phyloP scores from a whole-genome alignment of 2,797 vertebrate species.

The Pseudochirops corinnae region DNA sequence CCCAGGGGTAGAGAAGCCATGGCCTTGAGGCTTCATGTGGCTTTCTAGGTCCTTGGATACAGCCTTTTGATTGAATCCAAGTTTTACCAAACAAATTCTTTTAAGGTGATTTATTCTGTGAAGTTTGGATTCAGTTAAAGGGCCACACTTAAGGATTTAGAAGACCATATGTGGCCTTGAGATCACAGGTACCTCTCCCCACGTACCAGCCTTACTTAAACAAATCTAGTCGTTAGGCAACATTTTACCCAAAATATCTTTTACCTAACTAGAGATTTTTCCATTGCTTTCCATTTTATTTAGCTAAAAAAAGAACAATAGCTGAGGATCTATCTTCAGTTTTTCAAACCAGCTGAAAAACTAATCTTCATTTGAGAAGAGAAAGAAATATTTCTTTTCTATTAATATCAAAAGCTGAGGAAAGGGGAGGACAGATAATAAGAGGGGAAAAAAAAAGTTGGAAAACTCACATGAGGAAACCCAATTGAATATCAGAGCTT shows the following conservation, averaged over 20 bases:
- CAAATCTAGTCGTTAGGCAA: too few relatives aligned
- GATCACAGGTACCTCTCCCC: too few relatives aligned
- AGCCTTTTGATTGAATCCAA: too few relatives aligned
- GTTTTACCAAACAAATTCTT: too few relatives aligned
- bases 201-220: neutral
- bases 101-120: too few relatives aligned
- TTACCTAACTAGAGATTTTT: neutral
- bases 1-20: too few relatives aligned
- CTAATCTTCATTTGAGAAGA: slow-evolving; percentile 33
- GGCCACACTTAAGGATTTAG: too few relatives aligned
- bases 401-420: slow-evolving; percentile 31
- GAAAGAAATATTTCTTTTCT: slow-evolving; percentile 55
- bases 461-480: slow-evolving; percentile 48
- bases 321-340: neutral
- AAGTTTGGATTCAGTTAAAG: too few relatives aligned
- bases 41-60: too few relatives aligned
- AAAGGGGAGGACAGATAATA: neutral
- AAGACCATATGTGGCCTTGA: too few relatives aligned
- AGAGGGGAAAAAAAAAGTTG: slow-evolving; percentile 41
- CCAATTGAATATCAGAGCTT: slow-evolving; percentile 44
- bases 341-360: neutral
- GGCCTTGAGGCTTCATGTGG: too few relatives aligned
- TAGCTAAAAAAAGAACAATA: neutral
- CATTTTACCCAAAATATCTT: neutral
- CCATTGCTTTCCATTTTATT: neutral